Base-by-base conservation (phyloP, 2,888 invertebrate genomes). In the Aporophyla nigra region DNA sequence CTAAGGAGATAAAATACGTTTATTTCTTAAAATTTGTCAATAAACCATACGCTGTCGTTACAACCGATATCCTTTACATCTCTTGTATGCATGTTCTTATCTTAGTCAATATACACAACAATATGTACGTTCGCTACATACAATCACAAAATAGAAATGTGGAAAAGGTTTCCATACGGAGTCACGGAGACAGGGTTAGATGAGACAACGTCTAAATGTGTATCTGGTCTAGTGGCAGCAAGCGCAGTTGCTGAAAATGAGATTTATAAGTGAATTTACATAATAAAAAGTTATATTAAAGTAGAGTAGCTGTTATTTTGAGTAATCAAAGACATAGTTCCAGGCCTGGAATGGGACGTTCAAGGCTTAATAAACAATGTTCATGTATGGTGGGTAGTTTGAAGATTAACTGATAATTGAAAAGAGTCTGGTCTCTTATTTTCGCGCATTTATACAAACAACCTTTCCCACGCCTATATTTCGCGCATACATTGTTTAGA, bases 11-110 rank as follows among this genome's bases (percentile, higher is more conserved):
- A 95, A 94, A 95, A 95, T 95, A 95, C 94, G 94, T 95, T 95
- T 95, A 95, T 95, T 95, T 94, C 93, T 95, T 95, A 95, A 93
- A 95, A 94, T 95, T 94, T 95, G 94, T 95, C 95, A 95, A 94
- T 94, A 92, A 93, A 90, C 93, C 92, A 91, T 93, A 92, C 90
- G 90, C 89, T 90, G 85, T 88, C 85, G 88, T 90, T 93, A 93
- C 92, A 92, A 93, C 93, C 92, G 85, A 90, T 89, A 89, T 90
- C 88, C 89, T 87, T 86, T 88, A 87, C 77, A 84, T 86, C 76
- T 80, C 85, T 82, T 78, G 74, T 80, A 84, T 80, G 89, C 89
- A 86, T 81, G 82, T 67, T 74, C 75, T 66, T 78, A 88, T 56
- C 79, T 85, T 84, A 92, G 89, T 91, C 90, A 92, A 91, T 93